Base-by-base conservation (phyloP, 2,113 vertebrate species). In the Sceloporus undulatus region DNA sequence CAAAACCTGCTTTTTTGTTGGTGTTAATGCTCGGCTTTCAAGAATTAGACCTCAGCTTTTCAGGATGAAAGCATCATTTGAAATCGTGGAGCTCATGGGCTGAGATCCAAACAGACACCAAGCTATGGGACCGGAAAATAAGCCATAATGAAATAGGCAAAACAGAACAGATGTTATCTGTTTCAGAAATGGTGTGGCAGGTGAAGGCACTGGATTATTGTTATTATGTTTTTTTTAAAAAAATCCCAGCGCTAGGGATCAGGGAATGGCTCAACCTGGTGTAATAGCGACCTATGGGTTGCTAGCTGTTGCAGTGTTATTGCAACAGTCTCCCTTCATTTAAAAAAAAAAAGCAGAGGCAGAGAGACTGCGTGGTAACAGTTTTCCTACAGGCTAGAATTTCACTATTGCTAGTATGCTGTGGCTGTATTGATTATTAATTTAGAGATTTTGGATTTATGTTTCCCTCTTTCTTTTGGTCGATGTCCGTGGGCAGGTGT, bases 251-350 rank as follows among this genome's bases (percentile, higher is more conserved):
- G 97, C 97, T 95, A 91, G 97, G 96, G 97, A 97, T 52, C 1
- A 0, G 81, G 93, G 92, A 94, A 90, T 94, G 87, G 95, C 96
- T 97, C 96, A 96, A 95, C 95, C 97, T 97, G 94, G 91, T 96
- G 97, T 97, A 97, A 97, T 96, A 94, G 25, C 59, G 94, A 93
- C 93, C 92, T 92, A 94, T 89, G 81, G 87, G 93, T 97, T 97
- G 97, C 97, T 95, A 73, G 92, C 87, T 96, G 95, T 97, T 97
- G 96, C 96, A 66, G 93, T 91, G 97, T 92, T 96, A 96, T 97
- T 97, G 96, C 97, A 97, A 96, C 97, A 97, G 95, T 94, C 95
- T 96, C 13, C 59, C 91, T 95, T 95, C 91, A 48, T 96, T 95
- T 95, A 89, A 88, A 94, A 92, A 79, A 78, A 84, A 59, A 75